Evolutionary conservation across 1,140 invertebrate genomes (phyloP).

Genomic region (Nixonia krombeini): DNA sequence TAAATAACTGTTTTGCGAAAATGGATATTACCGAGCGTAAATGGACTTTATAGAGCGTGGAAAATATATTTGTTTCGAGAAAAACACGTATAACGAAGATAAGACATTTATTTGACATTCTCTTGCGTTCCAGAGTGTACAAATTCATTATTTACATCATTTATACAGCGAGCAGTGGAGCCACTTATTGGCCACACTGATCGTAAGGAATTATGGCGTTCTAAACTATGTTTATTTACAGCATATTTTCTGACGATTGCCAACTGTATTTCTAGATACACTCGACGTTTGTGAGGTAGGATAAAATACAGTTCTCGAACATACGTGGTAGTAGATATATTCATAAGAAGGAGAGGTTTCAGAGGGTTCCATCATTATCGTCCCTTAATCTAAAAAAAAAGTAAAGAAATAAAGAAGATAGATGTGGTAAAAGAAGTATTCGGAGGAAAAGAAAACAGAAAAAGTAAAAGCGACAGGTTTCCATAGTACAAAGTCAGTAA

Average conservation of each 20-base stretch:
- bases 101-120: constrained; percentile 37
- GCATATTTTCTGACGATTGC: constrained; percentile 16
- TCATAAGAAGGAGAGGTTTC: background rate
- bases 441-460: background rate
- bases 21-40: too few relatives aligned
- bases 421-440: background rate
- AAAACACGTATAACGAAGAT: too few relatives aligned
- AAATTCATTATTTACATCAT: constrained; percentile 63
- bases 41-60: too few relatives aligned
- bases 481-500: constrained; percentile 1
- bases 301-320: constrained; percentile 21
- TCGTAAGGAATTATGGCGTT: constrained; percentile 19
- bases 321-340: constrained; percentile 8
- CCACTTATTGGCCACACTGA: constrained; percentile 3
- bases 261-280: constrained; percentile 19
- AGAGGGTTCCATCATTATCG: constrained; percentile 15
- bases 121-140: constrained; percentile 30
- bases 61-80: too few relatives aligned
- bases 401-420: too few relatives aligned
- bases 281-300: too few relatives aligned
- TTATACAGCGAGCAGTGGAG: constrained; percentile 31
- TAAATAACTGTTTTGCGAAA: too few relatives aligned
- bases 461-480: background rate
- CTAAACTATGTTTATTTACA: constrained; percentile 40
- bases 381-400: background rate